Conservation (phyloP, 2,797 vertebrate species). For the Acanthis flammea region DNA sequence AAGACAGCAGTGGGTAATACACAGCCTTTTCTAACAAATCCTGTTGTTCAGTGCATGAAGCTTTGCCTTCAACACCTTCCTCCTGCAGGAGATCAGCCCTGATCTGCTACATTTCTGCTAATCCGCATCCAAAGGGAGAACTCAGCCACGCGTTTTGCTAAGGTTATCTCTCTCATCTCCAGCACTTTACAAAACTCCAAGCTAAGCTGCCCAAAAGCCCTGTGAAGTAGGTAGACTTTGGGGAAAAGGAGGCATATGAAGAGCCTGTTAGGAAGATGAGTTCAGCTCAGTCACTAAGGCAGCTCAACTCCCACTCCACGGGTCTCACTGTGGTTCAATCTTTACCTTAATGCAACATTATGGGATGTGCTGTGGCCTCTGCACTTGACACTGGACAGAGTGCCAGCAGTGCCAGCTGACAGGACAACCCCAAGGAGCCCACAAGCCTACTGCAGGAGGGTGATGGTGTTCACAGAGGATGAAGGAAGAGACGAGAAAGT, state of each 20-base stretch:
- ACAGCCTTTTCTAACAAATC: background rate
- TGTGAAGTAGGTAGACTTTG: background rate
- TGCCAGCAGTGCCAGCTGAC: background rate
- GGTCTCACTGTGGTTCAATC: background rate
- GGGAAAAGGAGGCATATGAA: background rate
- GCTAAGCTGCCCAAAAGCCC: background rate
- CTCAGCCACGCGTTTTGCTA: background rate
- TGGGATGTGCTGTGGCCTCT: fast-evolving
- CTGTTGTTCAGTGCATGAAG: background rate
- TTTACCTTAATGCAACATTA: background rate
- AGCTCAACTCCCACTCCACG: background rate
- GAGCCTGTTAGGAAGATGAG: background rate
- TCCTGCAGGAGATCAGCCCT: background rate
- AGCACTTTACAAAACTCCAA: background rate
- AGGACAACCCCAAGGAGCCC: background rate
- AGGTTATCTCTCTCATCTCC: background rate
- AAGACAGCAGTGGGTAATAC: background rate
- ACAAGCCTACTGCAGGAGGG: background rate
- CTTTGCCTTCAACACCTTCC: background rate
- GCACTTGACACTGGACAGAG: background rate
- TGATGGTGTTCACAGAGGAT: no score
- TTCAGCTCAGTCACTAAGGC: background rate
- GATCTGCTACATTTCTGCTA: background rate
- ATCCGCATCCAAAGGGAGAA: background rate
- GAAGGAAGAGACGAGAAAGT: no score